Percentiles rank a stretch among this genome's conserved stretches.
Evolutionary conservation across 2,888 invertebrate species (phyloP).

Genomic region (Conops quadrifasciatus): DNA sequence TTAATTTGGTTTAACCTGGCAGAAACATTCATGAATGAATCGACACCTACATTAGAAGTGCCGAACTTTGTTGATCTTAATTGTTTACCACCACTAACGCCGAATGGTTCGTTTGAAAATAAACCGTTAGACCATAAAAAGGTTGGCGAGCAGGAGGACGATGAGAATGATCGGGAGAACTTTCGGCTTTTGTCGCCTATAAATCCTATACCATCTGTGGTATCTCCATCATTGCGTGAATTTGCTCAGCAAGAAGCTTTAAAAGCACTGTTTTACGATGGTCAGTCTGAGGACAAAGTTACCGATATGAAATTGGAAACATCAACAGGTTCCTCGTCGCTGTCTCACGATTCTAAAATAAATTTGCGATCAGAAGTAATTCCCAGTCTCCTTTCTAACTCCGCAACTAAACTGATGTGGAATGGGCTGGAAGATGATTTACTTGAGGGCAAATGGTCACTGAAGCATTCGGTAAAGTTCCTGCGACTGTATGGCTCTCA

Average conservation of each 20-base stretch:
- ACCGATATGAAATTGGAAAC: not conserved
- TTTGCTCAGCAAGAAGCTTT: conserved; percentile 13
- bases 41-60: not conserved
- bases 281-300: not conserved
- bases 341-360: not conserved
- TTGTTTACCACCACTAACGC: conserved; percentile 44
- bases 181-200: conserved; percentile 15
- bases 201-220: conserved; percentile 40
- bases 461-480: conserved; percentile 51
- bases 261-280: not conserved
- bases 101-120: conserved; percentile 22
- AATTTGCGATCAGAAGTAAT: too few species aligned
- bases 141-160: conserved; percentile 17
- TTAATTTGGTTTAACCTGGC: conserved; percentile 45
- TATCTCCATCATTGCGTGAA: conserved; percentile 37
- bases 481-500: conserved; percentile 51
- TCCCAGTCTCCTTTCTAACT: too few species aligned
- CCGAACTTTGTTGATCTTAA: conserved; percentile 43
- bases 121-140: conserved; percentile 27
- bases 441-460: conserved; percentile 51
- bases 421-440: conserved; percentile 50
- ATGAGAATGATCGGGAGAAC: not conserved
- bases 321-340: not conserved
- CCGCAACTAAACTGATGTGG: conserved; percentile 44
- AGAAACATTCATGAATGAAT: conserved; percentile 37